Evolutionary conservation across 2,797 vertebrate genomes (phyloP).

Genomic region (Synanceia verrucosa): DNA sequence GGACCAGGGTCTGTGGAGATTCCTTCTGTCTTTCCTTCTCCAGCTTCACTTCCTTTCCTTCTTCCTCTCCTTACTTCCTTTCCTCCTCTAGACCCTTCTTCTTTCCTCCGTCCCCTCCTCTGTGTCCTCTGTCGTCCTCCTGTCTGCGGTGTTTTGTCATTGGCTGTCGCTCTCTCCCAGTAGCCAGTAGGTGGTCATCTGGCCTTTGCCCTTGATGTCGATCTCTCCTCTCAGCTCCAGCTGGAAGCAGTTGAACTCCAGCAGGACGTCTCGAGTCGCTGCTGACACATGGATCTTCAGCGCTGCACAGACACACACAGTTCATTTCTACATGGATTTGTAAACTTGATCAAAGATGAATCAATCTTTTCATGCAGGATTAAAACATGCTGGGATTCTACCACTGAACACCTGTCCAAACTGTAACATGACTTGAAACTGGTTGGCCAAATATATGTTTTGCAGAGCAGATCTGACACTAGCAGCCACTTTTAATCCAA

Average conservation of each 20-base stretch:
- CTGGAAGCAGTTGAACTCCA: constrained; percentile 89
- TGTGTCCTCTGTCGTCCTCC: background rate
- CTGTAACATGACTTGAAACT: too few relatives aligned
- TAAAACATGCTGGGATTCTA: too few relatives aligned
- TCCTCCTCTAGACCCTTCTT: background rate
- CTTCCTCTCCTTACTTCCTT: background rate
- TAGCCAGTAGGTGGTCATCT: constrained; percentile 92
- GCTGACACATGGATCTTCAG: constrained; percentile 92
- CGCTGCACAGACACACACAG: constrained; percentile 68
- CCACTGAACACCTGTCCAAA: too few relatives aligned
- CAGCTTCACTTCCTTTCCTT: too few relatives aligned
- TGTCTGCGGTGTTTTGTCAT: constrained; percentile 53
- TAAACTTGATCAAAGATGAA: too few relatives aligned
- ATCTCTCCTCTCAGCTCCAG: constrained; percentile 90
- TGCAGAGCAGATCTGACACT: too few relatives aligned
- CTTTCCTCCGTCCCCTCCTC: background rate
- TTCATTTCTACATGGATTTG: background rate
- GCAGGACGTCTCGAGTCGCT: constrained; percentile 85
- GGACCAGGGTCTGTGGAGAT: background rate
- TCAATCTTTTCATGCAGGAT: too few relatives aligned
- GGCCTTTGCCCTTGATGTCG: constrained; percentile 94
- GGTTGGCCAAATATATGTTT: too few relatives aligned
- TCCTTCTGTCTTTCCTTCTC: background rate
- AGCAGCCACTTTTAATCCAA: too few relatives aligned
- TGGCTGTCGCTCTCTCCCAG: constrained; percentile 83